Evolutionary conservation across 2,797 vertebrate species (phyloP), one percentile per base, ranked within the genome.

Genomic region (Buceros bicornis): DNA sequence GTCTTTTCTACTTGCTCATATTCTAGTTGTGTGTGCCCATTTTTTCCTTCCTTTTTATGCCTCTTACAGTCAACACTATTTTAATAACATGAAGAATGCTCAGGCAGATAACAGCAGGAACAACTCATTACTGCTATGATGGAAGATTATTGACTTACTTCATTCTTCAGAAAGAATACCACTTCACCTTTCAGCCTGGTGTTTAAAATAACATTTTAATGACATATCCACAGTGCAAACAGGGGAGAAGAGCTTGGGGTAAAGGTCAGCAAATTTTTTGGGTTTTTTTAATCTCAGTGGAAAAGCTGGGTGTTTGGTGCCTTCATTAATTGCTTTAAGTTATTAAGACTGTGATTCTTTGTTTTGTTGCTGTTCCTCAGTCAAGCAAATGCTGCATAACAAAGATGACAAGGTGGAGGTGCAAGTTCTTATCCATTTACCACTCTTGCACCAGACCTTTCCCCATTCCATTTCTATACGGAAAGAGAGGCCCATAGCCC

Each of bases 201-300:
- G 79, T 96, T 82, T 87, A 77, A 45, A 95, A 90, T 29, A 95
- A 92, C 40, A 26, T 70, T 84, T 95, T 73, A 90, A 76, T 93
- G 89, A 58, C 33, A 82, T 84, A 85, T 42, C 43, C 43, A 66
- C 20, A 91, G 35, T 73, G 71, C 22, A 96, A 97, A 93, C 13
- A 91, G 26, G 5, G n/a, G 1, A 97, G 42, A 85, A n/a, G 28
- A 61, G 11, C 42, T 90, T 69, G 33, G 66, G 33, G 42, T 85
- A 71, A 70, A 71, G 40, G 28, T 62, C 91, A 69, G 16, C 51
- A 86, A 64, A 37, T 33, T 48, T 43, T 10, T 62, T 29, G 33
- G 21, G 13, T 53, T 67, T 43, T 72, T 43, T 29, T 48, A 21
- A 50, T 80, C 24, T 69, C 20, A 25, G 6, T 67, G 31, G 47